These are phyloP conservation scores for Arion vulgaris DNA, from an alignment of 1,140 invertebrate species.

Conservation along the genomic window DNA sequence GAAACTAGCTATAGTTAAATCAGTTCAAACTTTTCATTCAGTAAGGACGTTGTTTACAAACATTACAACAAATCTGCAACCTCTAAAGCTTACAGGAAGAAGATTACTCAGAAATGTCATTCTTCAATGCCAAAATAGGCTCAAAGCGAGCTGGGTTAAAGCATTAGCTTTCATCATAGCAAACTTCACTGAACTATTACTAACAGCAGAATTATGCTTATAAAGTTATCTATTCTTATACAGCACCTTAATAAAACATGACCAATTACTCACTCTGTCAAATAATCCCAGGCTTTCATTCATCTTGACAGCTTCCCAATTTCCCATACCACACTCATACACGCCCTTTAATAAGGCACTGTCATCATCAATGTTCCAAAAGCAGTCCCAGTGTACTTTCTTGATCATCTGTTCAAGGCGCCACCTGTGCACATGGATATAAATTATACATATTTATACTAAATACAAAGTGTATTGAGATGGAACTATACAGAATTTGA, in stretches of 20 bases:
- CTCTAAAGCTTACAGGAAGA: neutral
- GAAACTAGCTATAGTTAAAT: too few species aligned
- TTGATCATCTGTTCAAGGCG: constrained; percentile 69
- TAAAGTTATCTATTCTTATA: neutral
- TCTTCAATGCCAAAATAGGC: neutral
- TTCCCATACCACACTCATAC: constrained; percentile 95
- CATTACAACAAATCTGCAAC: too few species aligned
- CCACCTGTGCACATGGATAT: constrained; percentile 44
- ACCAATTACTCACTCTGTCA: constrained; percentile 79
- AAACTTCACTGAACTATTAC: neutral
- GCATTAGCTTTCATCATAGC: neutral
- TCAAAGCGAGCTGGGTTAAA: constrained; percentile 18
- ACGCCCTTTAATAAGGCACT: constrained; percentile 89
- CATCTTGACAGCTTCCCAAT: constrained; percentile 98
- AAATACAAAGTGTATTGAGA: too few species aligned
- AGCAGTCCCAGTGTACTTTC: constrained; percentile 83
- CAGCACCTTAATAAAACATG: neutral
- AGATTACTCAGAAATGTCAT: constrained; percentile 1
- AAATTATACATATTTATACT: neutral
- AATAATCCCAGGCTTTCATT: constrained; percentile 89
- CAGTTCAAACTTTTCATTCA: too few species aligned
- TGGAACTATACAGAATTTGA: too few species aligned
- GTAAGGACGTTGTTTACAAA: too few species aligned
- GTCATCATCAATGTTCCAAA: constrained; percentile 92
- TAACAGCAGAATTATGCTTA: neutral